Percentiles rank a stretch among this genome's conserved stretches.
Evolutionary conservation across 2,888 invertebrate species (phyloP).

Genomic region (Sarcophaga subvicina): DNA sequence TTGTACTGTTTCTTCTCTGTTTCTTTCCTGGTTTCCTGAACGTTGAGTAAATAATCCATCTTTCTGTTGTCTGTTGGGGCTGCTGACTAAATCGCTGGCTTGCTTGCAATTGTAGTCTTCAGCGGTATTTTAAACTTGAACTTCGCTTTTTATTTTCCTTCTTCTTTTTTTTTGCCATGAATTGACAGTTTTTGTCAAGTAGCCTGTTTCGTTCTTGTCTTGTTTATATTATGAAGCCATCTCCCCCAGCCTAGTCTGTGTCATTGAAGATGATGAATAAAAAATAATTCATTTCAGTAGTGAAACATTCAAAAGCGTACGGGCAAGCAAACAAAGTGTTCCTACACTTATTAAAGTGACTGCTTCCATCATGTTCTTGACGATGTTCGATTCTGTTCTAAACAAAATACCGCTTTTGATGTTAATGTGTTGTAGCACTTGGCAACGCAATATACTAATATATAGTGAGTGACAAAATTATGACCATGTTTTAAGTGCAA

Average conservation of each 20-base stretch:
- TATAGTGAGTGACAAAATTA: neutral
- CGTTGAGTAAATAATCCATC: constrained; percentile 17
- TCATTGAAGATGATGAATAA: too few relatives aligned
- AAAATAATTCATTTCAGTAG: too few relatives aligned
- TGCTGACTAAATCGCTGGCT: neutral
- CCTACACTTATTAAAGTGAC: constrained; percentile 52
- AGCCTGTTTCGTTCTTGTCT: constrained; percentile 33
- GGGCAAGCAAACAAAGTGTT: constrained; percentile 28
- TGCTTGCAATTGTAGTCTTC: constrained; percentile 15
- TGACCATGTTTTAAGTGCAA: neutral
- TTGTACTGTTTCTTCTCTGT: neutral
- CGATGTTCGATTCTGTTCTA: constrained; percentile 16
- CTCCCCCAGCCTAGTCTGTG: too few relatives aligned
- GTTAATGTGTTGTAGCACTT: neutral
- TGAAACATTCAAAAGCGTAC: too few relatives aligned
- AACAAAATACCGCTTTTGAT: constrained; percentile 55
- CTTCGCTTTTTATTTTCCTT: constrained; percentile 39
- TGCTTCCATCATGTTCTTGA: constrained; percentile 45
- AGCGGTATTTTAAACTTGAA: constrained; percentile 60
- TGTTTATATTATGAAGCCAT: too few relatives aligned
- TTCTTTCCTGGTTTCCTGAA: constrained; percentile 9
- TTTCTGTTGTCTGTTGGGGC: constrained; percentile 5
- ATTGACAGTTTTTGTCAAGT: constrained; percentile 68
- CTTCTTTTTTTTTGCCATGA: constrained; percentile 42
- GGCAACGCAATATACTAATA: neutral